Evolutionary conservation across 2,888 invertebrate genomes (phyloP).

Genomic region (Phlogophora meticulosa): DNA sequence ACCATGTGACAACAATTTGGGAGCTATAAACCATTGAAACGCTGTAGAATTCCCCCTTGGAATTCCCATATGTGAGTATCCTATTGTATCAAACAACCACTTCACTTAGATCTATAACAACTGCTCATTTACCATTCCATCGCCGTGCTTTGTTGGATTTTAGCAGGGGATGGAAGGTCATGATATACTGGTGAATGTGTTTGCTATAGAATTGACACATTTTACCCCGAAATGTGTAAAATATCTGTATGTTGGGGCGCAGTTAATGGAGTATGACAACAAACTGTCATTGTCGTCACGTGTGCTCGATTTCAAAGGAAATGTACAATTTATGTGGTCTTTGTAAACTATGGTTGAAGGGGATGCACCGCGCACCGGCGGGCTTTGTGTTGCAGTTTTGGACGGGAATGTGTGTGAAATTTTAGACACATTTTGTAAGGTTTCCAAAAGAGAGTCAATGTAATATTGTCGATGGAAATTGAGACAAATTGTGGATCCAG

Average conservation of each 20-base stretch:
- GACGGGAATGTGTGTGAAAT: conserved; percentile 10
- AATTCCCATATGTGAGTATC: conserved; percentile 77
- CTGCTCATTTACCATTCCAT: not conserved
- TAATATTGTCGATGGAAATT: no score
- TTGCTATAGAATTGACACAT: conserved; percentile 72
- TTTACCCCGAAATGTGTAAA: conserved; percentile 80
- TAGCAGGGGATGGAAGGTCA: conserved; percentile 60
- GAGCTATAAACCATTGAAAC: conserved; percentile 69
- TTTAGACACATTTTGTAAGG: not conserved
- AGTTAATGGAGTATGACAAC: conserved; percentile 80
- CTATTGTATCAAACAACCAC: conserved; percentile 73
- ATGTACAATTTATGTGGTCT: conserved; percentile 66
- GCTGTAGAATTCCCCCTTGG: conserved; percentile 69
- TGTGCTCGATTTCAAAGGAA: conserved; percentile 75
- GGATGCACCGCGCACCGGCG: conserved; percentile 26
- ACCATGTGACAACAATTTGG: conserved; percentile 63
- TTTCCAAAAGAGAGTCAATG: not conserved
- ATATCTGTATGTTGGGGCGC: conserved; percentile 74
- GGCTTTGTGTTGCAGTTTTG: conserved; percentile 2
- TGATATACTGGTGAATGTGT: conserved; percentile 66
- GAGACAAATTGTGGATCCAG: no score
- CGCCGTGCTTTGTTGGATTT: conserved; percentile 4
- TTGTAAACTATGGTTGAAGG: conserved; percentile 48
- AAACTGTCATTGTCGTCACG: conserved; percentile 75
- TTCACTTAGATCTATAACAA: conserved; percentile 61